A percentile compares a stretch with the other conserved stretches of the same genome.
These are phyloP conservation scores for Zapornia atra DNA, from an alignment of 2,113 vertebrate genomes.

Conservation along the genomic window DNA sequence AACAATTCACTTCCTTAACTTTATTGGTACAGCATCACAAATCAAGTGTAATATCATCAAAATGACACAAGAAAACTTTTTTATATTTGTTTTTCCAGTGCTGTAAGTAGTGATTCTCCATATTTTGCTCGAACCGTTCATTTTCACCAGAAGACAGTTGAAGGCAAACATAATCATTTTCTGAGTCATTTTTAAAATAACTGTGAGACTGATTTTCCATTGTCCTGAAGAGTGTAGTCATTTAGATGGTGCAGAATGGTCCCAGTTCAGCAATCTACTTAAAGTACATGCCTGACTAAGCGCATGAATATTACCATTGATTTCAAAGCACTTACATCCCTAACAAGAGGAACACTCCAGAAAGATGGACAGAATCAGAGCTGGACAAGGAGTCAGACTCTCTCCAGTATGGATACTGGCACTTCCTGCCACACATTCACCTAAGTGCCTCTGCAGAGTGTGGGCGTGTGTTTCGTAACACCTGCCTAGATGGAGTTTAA, in stretches of 20 bases:
- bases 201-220: slow-evolving; percentile 21
- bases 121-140: neutral
- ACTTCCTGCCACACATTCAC: accelerated
- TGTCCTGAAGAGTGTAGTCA: neutral
- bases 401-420: neutral
- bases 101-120: neutral
- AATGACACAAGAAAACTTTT: neutral
- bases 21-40: neutral
- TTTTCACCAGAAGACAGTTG: neutral
- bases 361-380: neutral
- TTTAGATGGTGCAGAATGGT: neutral
- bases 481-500: neutral
- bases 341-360: neutral
- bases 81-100: neutral
- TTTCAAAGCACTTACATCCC: neutral
- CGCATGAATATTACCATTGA: neutral
- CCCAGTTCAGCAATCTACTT: slow-evolving; percentile 32
- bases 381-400: neutral
- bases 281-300: neutral
- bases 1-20: neutral
- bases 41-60: neutral
- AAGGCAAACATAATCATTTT: slow-evolving; percentile 7
- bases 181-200: slow-evolving; percentile 40
- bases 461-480: accelerated
- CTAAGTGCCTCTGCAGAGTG: neutral